These are phyloP conservation scores for Bujurquina vittata DNA, from an alignment of 2,113 vertebrate genomes.

Conservation along the genomic window DNA sequence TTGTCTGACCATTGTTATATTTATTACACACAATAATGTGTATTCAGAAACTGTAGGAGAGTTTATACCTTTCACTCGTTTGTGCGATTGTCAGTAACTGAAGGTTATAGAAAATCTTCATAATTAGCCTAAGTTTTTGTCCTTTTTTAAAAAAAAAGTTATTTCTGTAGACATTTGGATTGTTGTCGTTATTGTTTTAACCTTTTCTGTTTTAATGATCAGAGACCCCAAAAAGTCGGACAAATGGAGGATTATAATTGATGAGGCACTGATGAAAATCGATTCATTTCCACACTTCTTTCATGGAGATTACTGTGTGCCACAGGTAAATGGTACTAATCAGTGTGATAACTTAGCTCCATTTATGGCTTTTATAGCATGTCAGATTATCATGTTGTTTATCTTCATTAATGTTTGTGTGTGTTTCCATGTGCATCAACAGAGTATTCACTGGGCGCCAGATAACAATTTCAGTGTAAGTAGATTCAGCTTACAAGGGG, in stretches of 20 bases:
- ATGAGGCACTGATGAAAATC: conserved; percentile 66
- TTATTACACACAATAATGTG: background rate
- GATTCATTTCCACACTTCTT: conserved; percentile 76
- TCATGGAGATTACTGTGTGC: conserved; percentile 75
- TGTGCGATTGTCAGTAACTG: background rate
- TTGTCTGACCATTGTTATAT: no score
- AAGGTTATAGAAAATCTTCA: background rate
- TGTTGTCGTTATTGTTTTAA: background rate
- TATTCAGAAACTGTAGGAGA: background rate
- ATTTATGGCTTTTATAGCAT: background rate
- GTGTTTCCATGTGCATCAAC: background rate
- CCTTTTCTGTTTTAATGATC: background rate
- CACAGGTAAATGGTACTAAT: conserved; percentile 41
- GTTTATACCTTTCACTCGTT: background rate
- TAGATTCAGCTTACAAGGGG: background rate
- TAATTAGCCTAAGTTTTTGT: fast-evolving
- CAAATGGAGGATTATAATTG: conserved; percentile 69
- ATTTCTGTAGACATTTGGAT: background rate
- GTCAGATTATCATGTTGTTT: background rate
- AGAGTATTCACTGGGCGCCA: conserved; percentile 73
- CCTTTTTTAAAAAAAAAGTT: background rate
- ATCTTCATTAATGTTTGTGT: background rate
- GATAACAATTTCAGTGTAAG: conserved; percentile 59
- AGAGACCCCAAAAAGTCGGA: conserved; percentile 26
- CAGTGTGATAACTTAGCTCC: background rate